phyloP scores from a whole-genome alignment of 2,888 invertebrate genomes.

The Rhogogaster chlorosoma region DNA sequence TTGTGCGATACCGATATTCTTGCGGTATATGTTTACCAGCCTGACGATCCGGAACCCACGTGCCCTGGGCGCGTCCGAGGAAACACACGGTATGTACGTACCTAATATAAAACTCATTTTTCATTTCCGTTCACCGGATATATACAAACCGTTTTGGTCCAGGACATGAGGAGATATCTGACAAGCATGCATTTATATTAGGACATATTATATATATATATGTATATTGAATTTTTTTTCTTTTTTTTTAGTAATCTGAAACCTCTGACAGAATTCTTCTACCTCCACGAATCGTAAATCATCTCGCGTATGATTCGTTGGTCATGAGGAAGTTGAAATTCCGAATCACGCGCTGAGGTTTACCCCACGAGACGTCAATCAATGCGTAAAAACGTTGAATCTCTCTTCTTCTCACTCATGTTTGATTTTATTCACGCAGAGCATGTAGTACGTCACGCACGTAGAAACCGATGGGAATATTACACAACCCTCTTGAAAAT shows the following conservation, averaged over 20 bases:
- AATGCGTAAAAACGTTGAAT: not conserved
- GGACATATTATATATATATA: no score
- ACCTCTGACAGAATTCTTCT: not conserved
- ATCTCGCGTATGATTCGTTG: not conserved
- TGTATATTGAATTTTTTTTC: not conserved
- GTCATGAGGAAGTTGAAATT: not conserved
- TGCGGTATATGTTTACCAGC: no score
- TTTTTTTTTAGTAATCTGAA: not conserved
- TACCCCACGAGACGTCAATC: conserved; percentile 15
- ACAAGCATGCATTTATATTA: not conserved
- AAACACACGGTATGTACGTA: no score
- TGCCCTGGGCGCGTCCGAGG: no score
- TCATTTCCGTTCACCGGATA: not conserved
- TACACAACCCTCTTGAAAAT: conserved; percentile 13
- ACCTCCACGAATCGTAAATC: not conserved
- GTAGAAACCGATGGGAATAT: not conserved
- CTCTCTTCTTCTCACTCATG: not conserved
- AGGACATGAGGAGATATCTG: not conserved
- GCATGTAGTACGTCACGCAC: conserved; percentile 2
- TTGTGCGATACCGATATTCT: no score
- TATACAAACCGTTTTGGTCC: not conserved
- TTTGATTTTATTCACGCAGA: not conserved
- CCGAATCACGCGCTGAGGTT: not conserved
- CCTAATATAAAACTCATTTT: not conserved
- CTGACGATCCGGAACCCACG: no score